phyloP scores from a whole-genome alignment of 1,140 invertebrate genomes.

The Micrasema minimum region DNA sequence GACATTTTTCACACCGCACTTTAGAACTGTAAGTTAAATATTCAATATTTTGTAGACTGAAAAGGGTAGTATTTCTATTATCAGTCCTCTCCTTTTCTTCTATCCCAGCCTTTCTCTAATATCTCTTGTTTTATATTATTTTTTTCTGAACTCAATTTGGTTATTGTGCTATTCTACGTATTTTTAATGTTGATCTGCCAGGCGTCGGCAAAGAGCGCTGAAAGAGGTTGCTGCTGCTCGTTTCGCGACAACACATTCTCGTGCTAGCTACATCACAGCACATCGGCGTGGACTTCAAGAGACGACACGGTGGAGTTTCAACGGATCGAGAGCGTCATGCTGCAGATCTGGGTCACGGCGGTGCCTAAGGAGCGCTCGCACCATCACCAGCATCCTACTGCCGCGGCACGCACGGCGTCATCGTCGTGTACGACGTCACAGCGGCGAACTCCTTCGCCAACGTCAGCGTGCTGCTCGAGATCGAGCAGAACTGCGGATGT shows the following conservation, averaged over 20 bases:
- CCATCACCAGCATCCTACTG: constrained; percentile 98
- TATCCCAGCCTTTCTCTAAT: too few species aligned
- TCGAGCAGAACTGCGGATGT: constrained; percentile 99
- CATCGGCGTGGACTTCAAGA: constrained; percentile 99
- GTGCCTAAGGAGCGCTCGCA: constrained; percentile 94
- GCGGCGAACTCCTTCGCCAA: constrained; percentile 99
- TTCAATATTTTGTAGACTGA: too few species aligned
- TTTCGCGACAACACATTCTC: constrained; percentile 98
- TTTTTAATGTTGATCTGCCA: too few species aligned
- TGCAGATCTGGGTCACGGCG: constrained; percentile 99
- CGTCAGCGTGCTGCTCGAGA: constrained; percentile 98
- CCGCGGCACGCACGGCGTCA: constrained; percentile 97
- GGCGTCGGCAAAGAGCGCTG: constrained; percentile 99
- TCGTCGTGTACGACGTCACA: constrained; percentile 99
- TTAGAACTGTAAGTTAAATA: too few species aligned
- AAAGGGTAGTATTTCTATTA: too few species aligned
- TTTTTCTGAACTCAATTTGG: too few species aligned
- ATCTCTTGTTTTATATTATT: too few species aligned
- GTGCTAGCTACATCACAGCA: constrained; percentile 99
- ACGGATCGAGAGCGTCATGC: constrained; percentile 95
- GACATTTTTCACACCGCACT: too few species aligned
- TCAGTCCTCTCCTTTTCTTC: too few species aligned
- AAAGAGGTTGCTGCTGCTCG: constrained; percentile 97
- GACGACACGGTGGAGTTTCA: constrained; percentile 94
- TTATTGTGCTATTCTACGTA: too few species aligned